Percentiles rank a stretch among this genome's conserved stretches.
These are phyloP conservation scores for Tolypeutes matacus DNA, from an alignment of 2,797 vertebrate genomes.

Conservation along the genomic window DNA sequence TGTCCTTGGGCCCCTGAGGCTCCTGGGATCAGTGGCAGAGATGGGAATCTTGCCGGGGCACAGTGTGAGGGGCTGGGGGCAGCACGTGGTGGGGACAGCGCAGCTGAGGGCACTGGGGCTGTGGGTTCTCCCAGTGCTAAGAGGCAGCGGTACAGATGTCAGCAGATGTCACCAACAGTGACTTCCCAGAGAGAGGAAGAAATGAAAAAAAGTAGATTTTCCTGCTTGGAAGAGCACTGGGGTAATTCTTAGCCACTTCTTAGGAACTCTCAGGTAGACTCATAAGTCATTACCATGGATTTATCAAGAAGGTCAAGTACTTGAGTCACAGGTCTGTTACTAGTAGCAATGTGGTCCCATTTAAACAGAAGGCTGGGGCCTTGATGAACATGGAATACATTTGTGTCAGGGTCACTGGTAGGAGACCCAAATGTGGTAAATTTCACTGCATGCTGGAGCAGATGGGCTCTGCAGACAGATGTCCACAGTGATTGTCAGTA, in stretches of 20 bases:
- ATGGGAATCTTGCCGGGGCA: accelerated
- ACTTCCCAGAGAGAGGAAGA: not conserved
- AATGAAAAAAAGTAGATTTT: not conserved
- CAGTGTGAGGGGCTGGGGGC: accelerated
- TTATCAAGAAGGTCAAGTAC: not conserved
- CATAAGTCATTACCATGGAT: not conserved
- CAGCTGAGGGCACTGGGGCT: not conserved
- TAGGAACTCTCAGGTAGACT: not conserved
- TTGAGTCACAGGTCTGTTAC: not conserved
- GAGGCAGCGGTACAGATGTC: not conserved
- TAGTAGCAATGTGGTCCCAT: not conserved
- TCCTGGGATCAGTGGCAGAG: not conserved
- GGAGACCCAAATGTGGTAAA: not conserved
- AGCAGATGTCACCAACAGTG: not conserved
- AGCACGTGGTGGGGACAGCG: accelerated
- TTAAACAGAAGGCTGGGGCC: not conserved
- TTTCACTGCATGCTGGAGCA: not conserved
- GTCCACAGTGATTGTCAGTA: not conserved
- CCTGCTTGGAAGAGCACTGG: not conserved
- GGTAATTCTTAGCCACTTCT: not conserved
- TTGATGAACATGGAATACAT: not conserved
- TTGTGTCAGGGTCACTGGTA: not conserved
- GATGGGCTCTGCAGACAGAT: not conserved
- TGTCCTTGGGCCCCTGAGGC: not conserved
- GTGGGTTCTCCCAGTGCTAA: not conserved